Evolutionary conservation across 2,797 vertebrate species (phyloP).

Genomic region (Corythornis leucogaster): DNA sequence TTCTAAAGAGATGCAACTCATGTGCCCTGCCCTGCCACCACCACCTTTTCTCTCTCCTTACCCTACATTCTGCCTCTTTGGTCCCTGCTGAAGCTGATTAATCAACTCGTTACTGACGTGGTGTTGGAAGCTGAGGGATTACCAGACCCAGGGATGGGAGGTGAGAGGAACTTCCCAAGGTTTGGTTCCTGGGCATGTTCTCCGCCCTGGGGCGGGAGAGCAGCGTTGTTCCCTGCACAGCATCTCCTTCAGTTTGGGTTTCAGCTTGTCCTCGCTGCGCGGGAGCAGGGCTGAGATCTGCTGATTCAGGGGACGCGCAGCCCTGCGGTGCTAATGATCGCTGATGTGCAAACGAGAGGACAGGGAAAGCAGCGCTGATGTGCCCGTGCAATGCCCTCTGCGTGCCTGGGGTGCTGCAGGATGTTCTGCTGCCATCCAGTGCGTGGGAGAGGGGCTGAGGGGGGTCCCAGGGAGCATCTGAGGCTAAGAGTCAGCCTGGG

Average conservation of each 20-base stretch:
- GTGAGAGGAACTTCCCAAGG: neutral
- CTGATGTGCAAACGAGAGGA: neutral
- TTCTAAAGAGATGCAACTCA: rapidly evolving
- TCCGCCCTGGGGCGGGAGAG: neutral
- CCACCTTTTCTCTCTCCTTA: rapidly evolving
- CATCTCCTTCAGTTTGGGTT: neutral
- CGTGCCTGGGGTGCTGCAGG: neutral
- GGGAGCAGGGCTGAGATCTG: neutral
- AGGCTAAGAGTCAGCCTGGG: neutral
- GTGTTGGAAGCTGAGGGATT: neutral
- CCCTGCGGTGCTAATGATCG: neutral
- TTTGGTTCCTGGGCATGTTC: rapidly evolving
- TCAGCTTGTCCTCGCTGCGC: neutral
- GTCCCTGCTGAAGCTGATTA: neutral
- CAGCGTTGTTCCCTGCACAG: neutral
- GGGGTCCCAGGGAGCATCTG: rapidly evolving
- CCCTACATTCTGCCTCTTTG: rapidly evolving
- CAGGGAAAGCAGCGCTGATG: neutral
- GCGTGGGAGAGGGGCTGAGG: rapidly evolving
- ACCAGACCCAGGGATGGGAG: neutral
- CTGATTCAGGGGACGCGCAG: slow-evolving; percentile 36
- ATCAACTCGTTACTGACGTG: rapidly evolving
- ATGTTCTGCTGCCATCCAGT: neutral
- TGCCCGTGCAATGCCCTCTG: neutral
- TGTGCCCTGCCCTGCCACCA: too few species aligned